These are phyloP conservation scores for Chloebia gouldiae DNA, from an alignment of 2,113 vertebrate genomes.

Conservation along the genomic window DNA sequence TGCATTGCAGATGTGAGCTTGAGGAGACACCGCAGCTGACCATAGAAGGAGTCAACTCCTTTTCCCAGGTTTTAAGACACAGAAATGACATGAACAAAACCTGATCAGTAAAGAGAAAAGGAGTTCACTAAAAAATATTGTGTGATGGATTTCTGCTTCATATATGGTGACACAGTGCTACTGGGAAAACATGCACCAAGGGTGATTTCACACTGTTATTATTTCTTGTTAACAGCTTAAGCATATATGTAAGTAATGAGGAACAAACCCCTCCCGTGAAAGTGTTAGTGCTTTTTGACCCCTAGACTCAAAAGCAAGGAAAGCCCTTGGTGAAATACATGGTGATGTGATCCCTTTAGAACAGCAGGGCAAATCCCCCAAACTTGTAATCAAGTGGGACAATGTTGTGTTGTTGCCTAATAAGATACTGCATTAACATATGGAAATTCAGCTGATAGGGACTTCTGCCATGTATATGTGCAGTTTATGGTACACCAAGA, in stretches of 20 bases:
- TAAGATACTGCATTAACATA: background rate
- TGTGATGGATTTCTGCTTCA: background rate
- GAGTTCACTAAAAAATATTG: background rate
- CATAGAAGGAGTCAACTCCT: background rate
- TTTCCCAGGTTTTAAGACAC: background rate
- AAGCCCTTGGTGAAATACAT: background rate
- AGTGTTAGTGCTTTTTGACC: background rate
- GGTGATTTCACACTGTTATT: background rate
- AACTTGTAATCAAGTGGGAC: background rate
- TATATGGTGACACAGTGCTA: background rate
- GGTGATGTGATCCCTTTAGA: background rate
- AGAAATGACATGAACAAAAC: background rate
- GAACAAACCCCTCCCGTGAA: background rate
- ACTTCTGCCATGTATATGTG: background rate
- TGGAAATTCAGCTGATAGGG: background rate
- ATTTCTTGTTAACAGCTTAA: background rate
- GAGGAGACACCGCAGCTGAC: background rate
- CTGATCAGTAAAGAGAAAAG: background rate
- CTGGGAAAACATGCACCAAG: background rate
- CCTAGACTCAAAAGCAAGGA: background rate
- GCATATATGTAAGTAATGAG: background rate
- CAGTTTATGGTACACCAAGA: background rate
- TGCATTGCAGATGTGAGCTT: background rate
- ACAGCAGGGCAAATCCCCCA: background rate
- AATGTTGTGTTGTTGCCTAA: background rate